Evolutionary conservation across 2,797 vertebrate species (phyloP).

Genomic region (Oryzias sinensis): DNA sequence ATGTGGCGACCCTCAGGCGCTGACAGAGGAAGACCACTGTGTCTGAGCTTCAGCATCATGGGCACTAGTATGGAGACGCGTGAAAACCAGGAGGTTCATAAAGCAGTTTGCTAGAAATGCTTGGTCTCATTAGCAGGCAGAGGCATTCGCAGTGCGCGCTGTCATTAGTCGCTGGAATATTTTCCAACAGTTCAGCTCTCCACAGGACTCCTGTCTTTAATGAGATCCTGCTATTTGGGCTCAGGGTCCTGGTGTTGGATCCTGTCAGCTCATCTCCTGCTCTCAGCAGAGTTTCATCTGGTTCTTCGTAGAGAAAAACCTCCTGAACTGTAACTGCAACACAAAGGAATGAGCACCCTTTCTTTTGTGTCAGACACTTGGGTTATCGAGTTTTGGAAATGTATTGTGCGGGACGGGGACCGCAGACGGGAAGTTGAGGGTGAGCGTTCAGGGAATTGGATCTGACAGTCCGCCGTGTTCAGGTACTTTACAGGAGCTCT

Average conservation of each 20-base stretch:
- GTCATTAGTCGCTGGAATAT: conserved; percentile 19
- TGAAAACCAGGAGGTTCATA: conserved; percentile 35
- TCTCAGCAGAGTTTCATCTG: conserved; percentile 33
- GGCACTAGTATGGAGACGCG: conserved; percentile 14
- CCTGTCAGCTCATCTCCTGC: conserved; percentile 33
- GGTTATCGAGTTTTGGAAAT: conserved; percentile 13
- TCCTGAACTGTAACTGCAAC: no score
- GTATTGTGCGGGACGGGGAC: conserved; percentile 1
- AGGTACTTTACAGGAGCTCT: conserved; percentile 44
- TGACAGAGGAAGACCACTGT: conserved; percentile 14
- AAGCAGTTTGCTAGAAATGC: conserved; percentile 30
- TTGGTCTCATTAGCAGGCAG: conserved; percentile 42
- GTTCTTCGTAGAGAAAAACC: background rate
- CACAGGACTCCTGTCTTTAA: conserved; percentile 47
- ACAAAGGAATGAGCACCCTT: no score
- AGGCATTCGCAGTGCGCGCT: background rate
- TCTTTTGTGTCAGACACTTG: no score
- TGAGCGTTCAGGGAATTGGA: conserved; percentile 30
- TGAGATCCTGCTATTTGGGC: conserved; percentile 46
- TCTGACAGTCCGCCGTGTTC: conserved; percentile 30
- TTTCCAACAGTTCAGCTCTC: conserved; percentile 21
- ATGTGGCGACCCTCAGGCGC: conserved; percentile 46
- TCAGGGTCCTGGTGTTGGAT: conserved; percentile 46
- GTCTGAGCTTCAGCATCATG: background rate
- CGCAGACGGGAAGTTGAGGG: conserved; percentile 25